phyloP scores from a whole-genome alignment of 2,797 vertebrate genomes.

The Ispidina picta region DNA sequence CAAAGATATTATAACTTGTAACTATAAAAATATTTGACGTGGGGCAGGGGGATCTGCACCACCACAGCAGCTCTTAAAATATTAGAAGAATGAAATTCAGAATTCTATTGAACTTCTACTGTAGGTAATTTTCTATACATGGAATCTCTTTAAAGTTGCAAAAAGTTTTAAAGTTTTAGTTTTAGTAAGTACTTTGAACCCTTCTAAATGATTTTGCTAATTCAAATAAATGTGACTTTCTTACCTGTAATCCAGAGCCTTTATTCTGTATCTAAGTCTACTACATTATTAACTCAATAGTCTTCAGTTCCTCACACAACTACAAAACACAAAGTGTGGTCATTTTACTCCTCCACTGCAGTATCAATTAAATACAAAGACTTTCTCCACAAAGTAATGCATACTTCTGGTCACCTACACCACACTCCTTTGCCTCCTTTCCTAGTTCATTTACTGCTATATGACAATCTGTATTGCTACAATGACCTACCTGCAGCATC shows the following conservation, averaged over 20 bases:
- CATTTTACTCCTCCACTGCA: not conserved
- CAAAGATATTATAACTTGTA: not conserved
- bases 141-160: not conserved
- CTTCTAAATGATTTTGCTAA: not conserved
- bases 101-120: not conserved
- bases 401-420: not conserved
- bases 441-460: not conserved
- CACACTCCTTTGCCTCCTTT: not conserved
- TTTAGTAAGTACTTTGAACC: not conserved
- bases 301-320: not conserved
- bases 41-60: too few relatives aligned
- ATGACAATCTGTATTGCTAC: not conserved
- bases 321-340: not conserved
- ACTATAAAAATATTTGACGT: not conserved
- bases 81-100: not conserved
- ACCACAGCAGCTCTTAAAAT: not conserved
- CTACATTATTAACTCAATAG: not conserved
- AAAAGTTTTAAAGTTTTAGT: not conserved
- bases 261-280: not conserved
- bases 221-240: not conserved
- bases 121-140: not conserved
- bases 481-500: not conserved
- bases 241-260: not conserved
- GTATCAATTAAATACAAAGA: not conserved
- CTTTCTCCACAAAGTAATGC: not conserved